phyloP scores from a whole-genome alignment of 2,113 vertebrate genomes.

The human region DNA sequence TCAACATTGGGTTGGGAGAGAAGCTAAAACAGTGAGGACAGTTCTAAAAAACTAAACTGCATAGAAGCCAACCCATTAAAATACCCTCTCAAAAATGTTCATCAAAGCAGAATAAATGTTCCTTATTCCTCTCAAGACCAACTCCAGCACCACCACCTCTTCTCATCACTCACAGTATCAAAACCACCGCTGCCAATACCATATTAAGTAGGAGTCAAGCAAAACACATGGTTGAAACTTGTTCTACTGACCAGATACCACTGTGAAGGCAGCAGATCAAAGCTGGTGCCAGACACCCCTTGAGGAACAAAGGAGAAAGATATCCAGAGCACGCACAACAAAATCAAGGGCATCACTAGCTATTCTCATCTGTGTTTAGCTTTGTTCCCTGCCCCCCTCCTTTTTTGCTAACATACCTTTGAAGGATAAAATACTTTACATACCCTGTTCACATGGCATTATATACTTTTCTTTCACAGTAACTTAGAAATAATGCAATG shows the following conservation, averaged over 20 bases:
- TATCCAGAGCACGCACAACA: not conserved
- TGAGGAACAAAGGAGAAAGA: not conserved
- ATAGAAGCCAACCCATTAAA: not conserved
- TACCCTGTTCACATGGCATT: not conserved
- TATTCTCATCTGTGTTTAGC: not conserved
- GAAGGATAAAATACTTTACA: not conserved
- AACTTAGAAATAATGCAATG: not conserved
- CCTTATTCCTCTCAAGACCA: not conserved
- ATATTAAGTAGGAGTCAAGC: not conserved
- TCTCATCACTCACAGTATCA: not conserved
- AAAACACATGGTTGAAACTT: not conserved
- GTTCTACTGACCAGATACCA: not conserved
- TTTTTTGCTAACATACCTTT: not conserved
- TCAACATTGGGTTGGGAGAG: not conserved
- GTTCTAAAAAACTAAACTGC: not conserved
- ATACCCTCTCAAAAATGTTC: not conserved
- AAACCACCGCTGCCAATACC: not conserved
- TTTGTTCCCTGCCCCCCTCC: not conserved
- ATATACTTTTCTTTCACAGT: not conserved
- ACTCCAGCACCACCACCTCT: not conserved
- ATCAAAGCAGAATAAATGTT: not conserved
- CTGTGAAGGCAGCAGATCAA: not conserved
- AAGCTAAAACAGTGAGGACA: not conserved
- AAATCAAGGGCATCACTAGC: not conserved
- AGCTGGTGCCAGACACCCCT: fast-evolving